Conservation (phyloP, 2,888 invertebrate genomes). For the Globia sparganii region DNA sequence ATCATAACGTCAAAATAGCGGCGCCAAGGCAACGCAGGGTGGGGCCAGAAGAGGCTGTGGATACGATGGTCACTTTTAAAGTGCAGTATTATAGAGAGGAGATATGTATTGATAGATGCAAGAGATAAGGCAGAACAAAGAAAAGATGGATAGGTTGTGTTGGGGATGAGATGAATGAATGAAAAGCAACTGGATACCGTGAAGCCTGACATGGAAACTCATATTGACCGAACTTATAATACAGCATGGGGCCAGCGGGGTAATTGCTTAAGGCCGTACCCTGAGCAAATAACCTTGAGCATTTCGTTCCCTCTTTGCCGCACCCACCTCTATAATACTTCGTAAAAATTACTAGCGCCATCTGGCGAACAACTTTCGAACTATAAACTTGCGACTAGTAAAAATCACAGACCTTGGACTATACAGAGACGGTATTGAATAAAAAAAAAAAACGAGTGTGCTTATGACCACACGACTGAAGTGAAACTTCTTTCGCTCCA, state of each 20-base stretch:
- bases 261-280: no score
- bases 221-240: background rate
- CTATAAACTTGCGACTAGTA: no score
- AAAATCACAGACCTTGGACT: no score
- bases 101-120: background rate
- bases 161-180: background rate
- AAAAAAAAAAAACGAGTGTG: no score
- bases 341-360: no score
- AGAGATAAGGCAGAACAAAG: background rate
- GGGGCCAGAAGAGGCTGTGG: slow-evolving; percentile 32
- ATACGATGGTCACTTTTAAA: slow-evolving; percentile 2
- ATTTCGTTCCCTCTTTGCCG: no score
- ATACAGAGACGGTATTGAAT: no score
- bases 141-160: background rate
- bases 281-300: no score
- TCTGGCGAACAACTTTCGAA: no score
- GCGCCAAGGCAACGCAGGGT: slow-evolving; percentile 52
- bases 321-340: no score
- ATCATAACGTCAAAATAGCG: slow-evolving; percentile 59
- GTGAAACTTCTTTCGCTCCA: no score
- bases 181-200: background rate
- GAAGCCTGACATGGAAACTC: background rate
- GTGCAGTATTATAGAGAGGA: background rate
- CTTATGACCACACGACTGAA: no score
- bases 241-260: background rate